Conservation (phyloP, 2,888 invertebrate genomes). For the Tanaodytes sp. region DNA sequence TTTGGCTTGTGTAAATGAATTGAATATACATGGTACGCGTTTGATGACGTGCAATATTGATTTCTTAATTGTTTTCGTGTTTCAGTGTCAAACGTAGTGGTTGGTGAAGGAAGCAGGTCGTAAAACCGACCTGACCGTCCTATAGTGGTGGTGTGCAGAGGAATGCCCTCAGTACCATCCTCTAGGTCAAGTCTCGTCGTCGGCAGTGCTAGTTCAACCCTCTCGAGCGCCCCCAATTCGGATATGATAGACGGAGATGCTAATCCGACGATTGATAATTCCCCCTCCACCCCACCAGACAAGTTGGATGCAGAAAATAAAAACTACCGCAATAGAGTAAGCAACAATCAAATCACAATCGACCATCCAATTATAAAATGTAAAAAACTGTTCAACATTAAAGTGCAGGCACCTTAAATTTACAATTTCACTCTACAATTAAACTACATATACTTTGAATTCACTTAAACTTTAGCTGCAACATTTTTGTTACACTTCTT, state of each 20-base stretch:
- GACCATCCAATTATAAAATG: no score
- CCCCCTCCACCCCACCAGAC: conserved; percentile 62
- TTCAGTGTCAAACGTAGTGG: conserved; percentile 72
- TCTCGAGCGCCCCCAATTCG: conserved; percentile 62
- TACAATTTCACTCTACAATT: no score
- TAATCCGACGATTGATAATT: conserved; percentile 62
- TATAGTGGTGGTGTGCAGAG: conserved; percentile 62
- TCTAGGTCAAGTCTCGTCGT: conserved; percentile 66
- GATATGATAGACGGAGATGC: conserved; percentile 71
- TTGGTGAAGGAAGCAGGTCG: conserved; percentile 67
- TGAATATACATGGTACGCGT: no score
- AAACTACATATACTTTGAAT: no score
- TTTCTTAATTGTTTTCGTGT: conserved; percentile 50
- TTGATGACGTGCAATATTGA: no score
- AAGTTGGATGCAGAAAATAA: conserved; percentile 67
- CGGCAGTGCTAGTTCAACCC: conserved; percentile 60
- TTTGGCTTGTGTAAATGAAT: no score
- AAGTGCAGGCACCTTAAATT: no score
- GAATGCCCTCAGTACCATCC: conserved; percentile 70
- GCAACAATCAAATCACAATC: no score
- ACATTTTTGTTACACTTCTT: no score
- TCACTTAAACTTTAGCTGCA: no score
- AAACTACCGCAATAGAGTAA: conserved; percentile 69
- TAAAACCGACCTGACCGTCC: conserved; percentile 68
- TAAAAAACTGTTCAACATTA: no score